Evolutionary conservation across 2,888 invertebrate genomes (phyloP).

Genomic region (Anoncus sp.): DNA sequence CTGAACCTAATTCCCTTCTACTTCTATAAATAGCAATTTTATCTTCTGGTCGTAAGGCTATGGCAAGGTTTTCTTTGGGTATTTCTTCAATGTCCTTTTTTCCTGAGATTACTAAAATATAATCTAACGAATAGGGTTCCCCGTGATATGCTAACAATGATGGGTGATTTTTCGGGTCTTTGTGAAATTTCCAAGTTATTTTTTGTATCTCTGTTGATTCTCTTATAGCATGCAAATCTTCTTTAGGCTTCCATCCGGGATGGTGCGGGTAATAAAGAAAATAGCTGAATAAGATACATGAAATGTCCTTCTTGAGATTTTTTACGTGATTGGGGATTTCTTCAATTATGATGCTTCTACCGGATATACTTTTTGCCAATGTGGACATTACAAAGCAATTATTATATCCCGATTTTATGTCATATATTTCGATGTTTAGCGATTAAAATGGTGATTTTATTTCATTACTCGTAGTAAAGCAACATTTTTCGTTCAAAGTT

Average conservation of each 20-base stretch:
- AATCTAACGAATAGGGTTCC: constrained; percentile 35
- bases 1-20: constrained; percentile 29
- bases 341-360: no score
- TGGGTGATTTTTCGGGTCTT: constrained; percentile 32
- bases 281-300: constrained; percentile 33
- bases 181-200: constrained; percentile 37
- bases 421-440: constrained; percentile 3
- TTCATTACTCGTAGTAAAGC: background rate
- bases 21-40: constrained; percentile 4
- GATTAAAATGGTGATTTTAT: constrained; percentile 8
- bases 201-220: constrained; percentile 31
- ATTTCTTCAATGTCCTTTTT: constrained; percentile 37
- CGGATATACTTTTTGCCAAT: no score
- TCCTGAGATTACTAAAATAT: constrained; percentile 38
- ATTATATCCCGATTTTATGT: constrained; percentile 3
- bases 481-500: background rate
- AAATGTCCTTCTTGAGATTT: constrained; percentile 20
- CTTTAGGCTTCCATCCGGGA: constrained; percentile 32
- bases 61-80: constrained; percentile 37
- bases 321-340: constrained; percentile 46
- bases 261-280: constrained; percentile 15
- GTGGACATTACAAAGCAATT: no score
- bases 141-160: constrained; percentile 40
- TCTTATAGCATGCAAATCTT: constrained; percentile 14
- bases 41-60: constrained; percentile 38